Base-by-base conservation (phyloP, 2,888 invertebrate genomes). In the Folsomia manolachei region DNA sequence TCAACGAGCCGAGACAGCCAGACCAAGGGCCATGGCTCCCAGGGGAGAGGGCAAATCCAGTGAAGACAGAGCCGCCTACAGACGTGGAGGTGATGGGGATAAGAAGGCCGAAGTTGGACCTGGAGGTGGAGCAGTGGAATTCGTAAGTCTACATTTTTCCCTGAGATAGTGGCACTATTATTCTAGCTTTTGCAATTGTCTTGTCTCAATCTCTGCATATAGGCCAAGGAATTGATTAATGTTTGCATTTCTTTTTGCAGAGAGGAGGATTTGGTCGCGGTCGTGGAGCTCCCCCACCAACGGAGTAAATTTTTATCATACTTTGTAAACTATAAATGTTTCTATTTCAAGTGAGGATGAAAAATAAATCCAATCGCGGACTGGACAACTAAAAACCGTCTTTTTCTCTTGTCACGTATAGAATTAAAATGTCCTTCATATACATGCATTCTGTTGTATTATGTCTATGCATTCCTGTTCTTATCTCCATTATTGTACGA, bases 51-150 rank as follows among this genome's bases (percentile, higher is more conserved):
- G 87, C 62, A 90, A 92, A 82, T 89, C 90, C 1, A 89, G 91
- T 0, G 94, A 94, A 84, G 94, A 95, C 84, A 88, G 94, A 75
- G 89, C 90, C 7, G 90, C 90, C 14, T 94, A 94, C 87, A 89
- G 94, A 83, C 88, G 93, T 72, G 90, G 90, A 24, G 89, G 83
- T 65, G 86, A 87, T 19, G 88, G 88, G 69, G 86, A 89, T 73
- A 97, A 98, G 85, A 98, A 98, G 86, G 95, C 95, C 86, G 93
- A 93, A 76, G 98, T 98, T 86, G 97, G 95, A 82, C 98, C 97
- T 79, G 93, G 96, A 82, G 98, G 97, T 79, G 91, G 93, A 73
- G 93, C 91, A 79, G 89, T 97, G 83, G 95, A 97, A 89, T 97
- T 96, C 86, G 88, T 88, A 82, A 87, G 88, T 83, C n/a, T n/a